Base-by-base conservation (phyloP, 2,113 vertebrate genomes). In the Willisornis vidua region DNA sequence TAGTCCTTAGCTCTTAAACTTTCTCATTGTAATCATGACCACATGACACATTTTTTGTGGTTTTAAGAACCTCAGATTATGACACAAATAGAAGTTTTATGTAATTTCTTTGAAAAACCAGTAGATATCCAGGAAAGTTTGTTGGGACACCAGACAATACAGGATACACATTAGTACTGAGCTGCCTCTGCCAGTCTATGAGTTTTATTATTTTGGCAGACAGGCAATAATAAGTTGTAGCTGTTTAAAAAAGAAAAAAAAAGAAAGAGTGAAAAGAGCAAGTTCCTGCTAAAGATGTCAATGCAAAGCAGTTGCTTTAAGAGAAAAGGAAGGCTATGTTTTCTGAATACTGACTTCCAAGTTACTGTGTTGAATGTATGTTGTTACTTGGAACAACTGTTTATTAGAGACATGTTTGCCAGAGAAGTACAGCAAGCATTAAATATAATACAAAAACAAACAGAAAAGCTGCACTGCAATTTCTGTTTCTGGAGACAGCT, bases 391-490 rank as follows among this genome's bases (percentile, higher is more conserved):
- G 46, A 88, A 72, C 9, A 88, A 68, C n/a, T 78, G 37, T 86
- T 94, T 72, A 75, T 78, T 89, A 63, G 31, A 89, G 43, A 45
- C 17, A 35, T 39, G 26, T 62, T 85, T 94, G 39, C 41, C 62
- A 80, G 12, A 80, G 46, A 82, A 73, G n/a, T 43, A 66, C 0
- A 5, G 29, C 37, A 92, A 93, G 91, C 43, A 62, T n/a, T 51
- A 85, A 80, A 46, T 31, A 62, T 41, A 72, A 93, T n/a, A 79
- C 16, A 87, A 91, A 88, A 96, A 57, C 31, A 89, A 92, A 78
- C 63, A 92, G 92, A 96, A 88, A 61, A 90, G 8, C 26, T 55
- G 20, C 45, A 39, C 10, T 31, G 15, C 62, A 70, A 75, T 67
- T 94, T 62, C 35, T 51, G n/a, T 89, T 97, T 94, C 86, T 8